Percentiles rank a stretch among this genome's conserved stretches.
Conservation (phyloP, 2,113 vertebrate species). For the Myodes glareolus region DNA sequence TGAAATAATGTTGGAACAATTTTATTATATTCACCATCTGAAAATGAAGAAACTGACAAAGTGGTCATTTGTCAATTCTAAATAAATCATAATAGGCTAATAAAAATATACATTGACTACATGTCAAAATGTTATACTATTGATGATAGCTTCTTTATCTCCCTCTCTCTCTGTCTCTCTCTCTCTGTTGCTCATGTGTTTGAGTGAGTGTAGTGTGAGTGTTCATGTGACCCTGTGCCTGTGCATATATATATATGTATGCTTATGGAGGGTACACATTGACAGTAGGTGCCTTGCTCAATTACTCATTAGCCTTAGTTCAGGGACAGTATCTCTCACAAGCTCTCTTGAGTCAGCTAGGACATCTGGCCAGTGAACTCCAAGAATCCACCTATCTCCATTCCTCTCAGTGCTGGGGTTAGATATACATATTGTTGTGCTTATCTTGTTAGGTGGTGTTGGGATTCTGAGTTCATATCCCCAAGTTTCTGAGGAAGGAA, state of each 20-base stretch:
- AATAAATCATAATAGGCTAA: neutral
- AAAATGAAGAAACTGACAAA: neutral
- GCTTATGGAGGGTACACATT: neutral
- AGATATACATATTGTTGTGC: neutral
- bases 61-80: conserved; percentile 54
- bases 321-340: neutral
- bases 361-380: neutral
- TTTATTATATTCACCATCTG: conserved; percentile 60
- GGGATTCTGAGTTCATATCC: neutral
- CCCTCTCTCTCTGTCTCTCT: neutral
- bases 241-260: neutral
- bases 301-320: no score
- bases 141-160: neutral
- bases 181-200: neutral
- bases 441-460: neutral
- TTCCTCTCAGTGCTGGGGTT: neutral
- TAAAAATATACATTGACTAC: fast-evolving
- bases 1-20: neutral
- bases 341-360: neutral
- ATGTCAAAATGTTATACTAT: neutral
- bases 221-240: neutral
- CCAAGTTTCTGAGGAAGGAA: neutral
- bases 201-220: neutral
- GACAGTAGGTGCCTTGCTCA: neutral
- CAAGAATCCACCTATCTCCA: neutral